Evolutionary conservation across 2,797 vertebrate genomes (phyloP).

Genomic region (Manis pentadactyla): DNA sequence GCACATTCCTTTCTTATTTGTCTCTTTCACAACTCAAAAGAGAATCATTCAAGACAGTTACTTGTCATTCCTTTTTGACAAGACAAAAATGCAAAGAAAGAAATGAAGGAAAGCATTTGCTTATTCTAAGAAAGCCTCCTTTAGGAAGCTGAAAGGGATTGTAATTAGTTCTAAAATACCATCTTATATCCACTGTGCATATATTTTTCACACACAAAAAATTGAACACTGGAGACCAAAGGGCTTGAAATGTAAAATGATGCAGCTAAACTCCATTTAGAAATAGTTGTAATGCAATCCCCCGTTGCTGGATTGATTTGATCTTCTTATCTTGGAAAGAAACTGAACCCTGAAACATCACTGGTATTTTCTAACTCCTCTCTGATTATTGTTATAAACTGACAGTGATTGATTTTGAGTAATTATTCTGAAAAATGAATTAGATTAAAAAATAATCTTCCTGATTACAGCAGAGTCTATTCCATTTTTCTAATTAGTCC

Average conservation of each 20-base stretch:
- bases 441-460: slow-evolving; percentile 90
- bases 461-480: slow-evolving; percentile 83
- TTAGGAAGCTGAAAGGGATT: slow-evolving; percentile 52
- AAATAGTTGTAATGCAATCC: slow-evolving; percentile 84
- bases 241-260: slow-evolving; percentile 78
- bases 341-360: slow-evolving; percentile 86
- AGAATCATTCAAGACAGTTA: slow-evolving; percentile 67
- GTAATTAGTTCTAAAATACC: slow-evolving; percentile 80
- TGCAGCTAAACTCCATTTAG: slow-evolving; percentile 80
- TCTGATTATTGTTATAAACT: slow-evolving; percentile 88
- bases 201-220: slow-evolving; percentile 74
- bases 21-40: slow-evolving; percentile 65
- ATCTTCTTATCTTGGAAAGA: slow-evolving; percentile 85
- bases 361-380: slow-evolving; percentile 83
- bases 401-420: slow-evolving; percentile 90
- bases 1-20: slow-evolving; percentile 67
- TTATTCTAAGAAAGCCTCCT: slow-evolving; percentile 69
- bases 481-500: slow-evolving; percentile 84
- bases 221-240: slow-evolving; percentile 72
- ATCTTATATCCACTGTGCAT: slow-evolving; percentile 60
- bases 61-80: slow-evolving; percentile 75
- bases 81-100: slow-evolving; percentile 68
- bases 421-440: slow-evolving; percentile 88
- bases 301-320: slow-evolving; percentile 84
- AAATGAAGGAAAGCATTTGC: slow-evolving; percentile 52